These are phyloP conservation scores for Muscicapa striata DNA, from an alignment of 2,797 vertebrate species.

Conservation along the genomic window DNA sequence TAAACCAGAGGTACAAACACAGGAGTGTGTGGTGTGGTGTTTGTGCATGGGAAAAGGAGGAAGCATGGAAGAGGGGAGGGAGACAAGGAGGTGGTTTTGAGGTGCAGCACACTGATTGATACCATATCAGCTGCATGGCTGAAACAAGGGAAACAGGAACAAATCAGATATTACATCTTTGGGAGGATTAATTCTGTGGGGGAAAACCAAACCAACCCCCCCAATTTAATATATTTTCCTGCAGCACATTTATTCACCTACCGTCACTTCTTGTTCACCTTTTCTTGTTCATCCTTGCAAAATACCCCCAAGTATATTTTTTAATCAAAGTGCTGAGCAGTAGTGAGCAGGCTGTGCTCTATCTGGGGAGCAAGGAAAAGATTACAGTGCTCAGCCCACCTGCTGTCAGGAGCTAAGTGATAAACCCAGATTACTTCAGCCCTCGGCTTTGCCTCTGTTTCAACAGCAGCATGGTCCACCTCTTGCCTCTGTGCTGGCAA, in stretches of 20 bases:
- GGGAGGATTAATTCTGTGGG: background rate
- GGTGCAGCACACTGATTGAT: background rate
- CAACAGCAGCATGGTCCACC: background rate
- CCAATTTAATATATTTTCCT: background rate
- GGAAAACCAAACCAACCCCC: accelerated
- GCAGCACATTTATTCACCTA: background rate
- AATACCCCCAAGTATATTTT: background rate
- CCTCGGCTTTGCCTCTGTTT: background rate
- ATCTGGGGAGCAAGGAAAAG: background rate
- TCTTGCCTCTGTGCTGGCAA: background rate
- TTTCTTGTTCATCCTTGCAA: background rate
- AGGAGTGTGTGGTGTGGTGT: background rate
- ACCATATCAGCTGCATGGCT: background rate
- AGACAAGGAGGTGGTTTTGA: background rate
- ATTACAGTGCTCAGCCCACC: background rate
- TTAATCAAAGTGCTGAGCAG: background rate
- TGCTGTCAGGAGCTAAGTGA: background rate
- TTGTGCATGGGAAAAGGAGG: background rate
- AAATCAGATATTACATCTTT: background rate
- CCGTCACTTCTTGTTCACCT: background rate
- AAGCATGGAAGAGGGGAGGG: background rate
- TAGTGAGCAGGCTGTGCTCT: background rate
- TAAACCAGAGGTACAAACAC: background rate
- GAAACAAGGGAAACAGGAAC: background rate
- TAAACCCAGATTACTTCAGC: background rate